Evolutionary conservation across 2,888 invertebrate species (phyloP), one percentile per base, ranked within the genome.

Genomic region (Ornithoptera priamus): DNA sequence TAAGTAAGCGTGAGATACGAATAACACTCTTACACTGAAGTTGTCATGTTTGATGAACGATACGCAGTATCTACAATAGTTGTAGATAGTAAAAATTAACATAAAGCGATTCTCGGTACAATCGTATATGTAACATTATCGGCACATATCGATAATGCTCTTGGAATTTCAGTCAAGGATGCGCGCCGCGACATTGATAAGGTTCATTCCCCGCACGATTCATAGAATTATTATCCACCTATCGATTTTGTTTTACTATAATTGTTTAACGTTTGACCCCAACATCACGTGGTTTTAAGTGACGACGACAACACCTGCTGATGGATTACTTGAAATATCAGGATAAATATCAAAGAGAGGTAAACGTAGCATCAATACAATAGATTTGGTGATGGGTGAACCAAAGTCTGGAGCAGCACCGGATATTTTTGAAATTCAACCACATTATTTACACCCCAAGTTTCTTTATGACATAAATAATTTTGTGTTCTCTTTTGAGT

Each of bases 161-260:
- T 72, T 65, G 70, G 72, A 72, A 72, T 64, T 67, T 62, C 67
- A 59, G 65, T 70, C 72, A 76, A 75, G 74, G 75, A 68, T 74
- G 60, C 69, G 63, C 56, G 53, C 50, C 42, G 36, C 67, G 76
- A 76, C 73, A 74, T 73, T 73, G 72, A 71, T 46, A 62, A 67
- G 70, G 75, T 73, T 74, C 74, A 69, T 73, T 73, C 69, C 70
- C 72, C 75, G 67, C 56, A 15, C 59, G 56, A 17, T 75, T 76
- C 76, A 74, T 56, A 66, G 76, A 76, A 76, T 70, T 73, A 62
- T 75, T 69, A 67, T 71, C 42, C 62, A 42, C 50, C 58, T 67
- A 74, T 73, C 71, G 69, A 73, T 73, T 22, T 68, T 65, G 67
- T 24, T 72, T 65, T 12, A 60, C 71, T 70, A 15, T 4, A 46